These are phyloP conservation scores for Cinclus cinclus DNA, from an alignment of 2,113 vertebrate species.

Conservation along the genomic window DNA sequence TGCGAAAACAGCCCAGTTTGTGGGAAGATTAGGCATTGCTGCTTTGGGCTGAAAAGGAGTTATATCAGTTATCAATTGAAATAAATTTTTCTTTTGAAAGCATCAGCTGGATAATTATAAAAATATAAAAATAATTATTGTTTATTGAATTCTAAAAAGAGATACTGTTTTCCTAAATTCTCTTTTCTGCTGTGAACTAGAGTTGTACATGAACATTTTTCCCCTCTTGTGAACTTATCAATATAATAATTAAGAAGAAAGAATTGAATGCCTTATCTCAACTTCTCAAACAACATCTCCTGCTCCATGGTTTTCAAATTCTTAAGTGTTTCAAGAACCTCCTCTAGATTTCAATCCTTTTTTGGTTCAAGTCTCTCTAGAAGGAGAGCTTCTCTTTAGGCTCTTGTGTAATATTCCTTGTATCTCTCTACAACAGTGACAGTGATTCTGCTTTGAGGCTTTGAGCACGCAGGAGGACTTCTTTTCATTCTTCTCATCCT, in stretches of 20 bases:
- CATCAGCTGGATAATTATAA: not conserved
- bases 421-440: not conserved
- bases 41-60: conserved; percentile 35
- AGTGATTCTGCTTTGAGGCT: not conserved
- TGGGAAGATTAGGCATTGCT: conserved; percentile 7
- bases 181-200: not conserved
- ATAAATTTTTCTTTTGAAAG: conserved; percentile 33
- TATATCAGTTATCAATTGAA: conserved; percentile 19
- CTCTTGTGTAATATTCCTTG: not conserved
- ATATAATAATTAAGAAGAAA: not conserved
- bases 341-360: not conserved
- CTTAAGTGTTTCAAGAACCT: not conserved
- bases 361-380: not conserved
- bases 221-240: not conserved
- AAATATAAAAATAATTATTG: not conserved
- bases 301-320: not conserved
- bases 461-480: not conserved
- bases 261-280: not conserved
- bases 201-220: not conserved
- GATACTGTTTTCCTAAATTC: not conserved
- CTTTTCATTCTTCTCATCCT: not conserved
- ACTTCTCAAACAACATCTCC: not conserved
- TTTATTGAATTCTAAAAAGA: not conserved
- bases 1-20: not conserved
- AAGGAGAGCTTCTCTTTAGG: not conserved